Base-by-base conservation (phyloP, 2,797 vertebrate species). In the Pelodytes ibericus region DNA sequence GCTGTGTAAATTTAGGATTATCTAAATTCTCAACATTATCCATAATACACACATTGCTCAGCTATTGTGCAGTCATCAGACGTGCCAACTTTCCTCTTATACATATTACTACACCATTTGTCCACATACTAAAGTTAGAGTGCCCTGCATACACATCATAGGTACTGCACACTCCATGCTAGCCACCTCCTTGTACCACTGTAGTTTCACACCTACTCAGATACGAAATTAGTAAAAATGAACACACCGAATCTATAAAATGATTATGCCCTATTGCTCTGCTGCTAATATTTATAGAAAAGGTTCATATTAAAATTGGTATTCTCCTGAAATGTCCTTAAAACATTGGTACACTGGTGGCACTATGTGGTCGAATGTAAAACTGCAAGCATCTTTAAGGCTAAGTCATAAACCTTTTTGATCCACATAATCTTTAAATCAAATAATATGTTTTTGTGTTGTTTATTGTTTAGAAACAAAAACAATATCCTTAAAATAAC, bases 221-320 rank as follows among this genome's bases (percentile, higher is more conserved):
- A 73, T 58, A 51, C 16, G 41, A 73, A 26, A 74, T 68, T 16
- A 22, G 22, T 59, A 39, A 56, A 65, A 73, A 78, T 29, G 18
- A 77, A 64, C 30, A 39, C 44, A 36, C 10, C 53, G n/a, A 33
- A 41, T 68, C 53, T 72, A 44, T 68, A 77, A 70, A 76, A 20
- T 58, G 57, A 72, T 51, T 51, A 67, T 78, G 63, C 44, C 60
- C 71, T 79, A 79, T 79, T 79, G 77, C 77, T 79, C 16, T 69
- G 57, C 60, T 70, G 39, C 33, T 63, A 39, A 71, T n/a, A 51
- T 64, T 13, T 31, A 71, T 71, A 76, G 24, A 76, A 63, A 75
- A 27, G 57, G 36, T 29, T 56, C 63, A 69, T 51, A 72, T 65
- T 72, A 65, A 67, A 65, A 72, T 44, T 33, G 44, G 33, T 56